Evolutionary conservation across 2,797 vertebrate genomes (phyloP).

Genomic region (Harpagifer antarcticus): DNA sequence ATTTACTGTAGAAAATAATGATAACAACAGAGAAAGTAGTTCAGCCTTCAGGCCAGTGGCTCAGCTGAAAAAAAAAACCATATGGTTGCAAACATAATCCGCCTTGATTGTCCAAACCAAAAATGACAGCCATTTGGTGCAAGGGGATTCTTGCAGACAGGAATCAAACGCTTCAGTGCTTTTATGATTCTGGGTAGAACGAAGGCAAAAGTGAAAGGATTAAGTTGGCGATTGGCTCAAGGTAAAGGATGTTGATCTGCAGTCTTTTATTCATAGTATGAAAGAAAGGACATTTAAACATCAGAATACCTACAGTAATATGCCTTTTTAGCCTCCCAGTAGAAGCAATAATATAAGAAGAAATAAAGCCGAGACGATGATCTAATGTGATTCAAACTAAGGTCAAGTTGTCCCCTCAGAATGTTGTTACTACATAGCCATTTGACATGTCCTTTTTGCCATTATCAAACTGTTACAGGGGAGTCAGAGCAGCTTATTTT

Average conservation of each 20-base stretch:
- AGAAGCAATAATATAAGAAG: neutral
- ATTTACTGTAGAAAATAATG: conserved; percentile 32
- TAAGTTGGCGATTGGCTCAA: conserved; percentile 31
- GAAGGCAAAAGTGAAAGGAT: conserved; percentile 47
- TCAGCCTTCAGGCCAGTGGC: conserved; percentile 55
- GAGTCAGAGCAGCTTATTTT: conserved; percentile 14
- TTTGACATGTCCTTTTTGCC: neutral
- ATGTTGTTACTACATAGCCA: neutral
- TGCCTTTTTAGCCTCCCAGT: neutral
- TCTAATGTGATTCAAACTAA: neutral
- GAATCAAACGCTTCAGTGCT: conserved; percentile 64
- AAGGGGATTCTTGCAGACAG: conserved; percentile 56
- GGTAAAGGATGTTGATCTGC: conserved; percentile 17
- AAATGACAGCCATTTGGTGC: conserved; percentile 52
- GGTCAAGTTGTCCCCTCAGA: neutral
- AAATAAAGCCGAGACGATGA: conserved; percentile 16
- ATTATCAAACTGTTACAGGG: conserved; percentile 29
- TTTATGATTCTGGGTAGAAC: conserved; percentile 44
- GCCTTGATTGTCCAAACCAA: conserved; percentile 63
- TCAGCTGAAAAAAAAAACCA: conserved; percentile 72
- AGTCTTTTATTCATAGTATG: conserved; percentile 22
- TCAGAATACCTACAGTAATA: neutral
- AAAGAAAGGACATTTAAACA: neutral
- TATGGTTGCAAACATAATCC: conserved; percentile 67
- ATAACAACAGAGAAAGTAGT: conserved; percentile 47